Percentiles rank a stretch among this genome's conserved stretches.
Evolutionary conservation across 35 echinoderm and acorn worm genomes (phyloP).

Genomic region (Lytechinus pictus): DNA sequence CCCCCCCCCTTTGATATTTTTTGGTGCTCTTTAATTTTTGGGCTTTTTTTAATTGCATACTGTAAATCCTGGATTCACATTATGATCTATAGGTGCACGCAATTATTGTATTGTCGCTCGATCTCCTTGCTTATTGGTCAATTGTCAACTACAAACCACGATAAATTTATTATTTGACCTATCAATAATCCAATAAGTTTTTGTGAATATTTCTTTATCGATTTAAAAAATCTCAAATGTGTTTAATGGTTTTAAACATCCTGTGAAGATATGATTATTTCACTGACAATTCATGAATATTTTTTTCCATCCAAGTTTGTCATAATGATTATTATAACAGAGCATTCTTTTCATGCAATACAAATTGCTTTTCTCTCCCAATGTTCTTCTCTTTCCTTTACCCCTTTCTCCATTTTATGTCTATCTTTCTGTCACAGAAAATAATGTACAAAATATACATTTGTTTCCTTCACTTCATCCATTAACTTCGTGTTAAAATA

Average conservation of each 20-base stretch:
- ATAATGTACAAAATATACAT: not conserved
- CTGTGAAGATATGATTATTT: too few species aligned
- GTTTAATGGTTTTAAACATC: too few species aligned
- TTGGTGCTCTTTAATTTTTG: too few species aligned
- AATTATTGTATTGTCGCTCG: not conserved
- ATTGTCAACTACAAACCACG: not conserved
- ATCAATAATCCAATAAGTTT: not conserved
- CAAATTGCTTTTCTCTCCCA: too few species aligned
- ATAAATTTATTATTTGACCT: not conserved
- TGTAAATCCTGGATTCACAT: too few species aligned
- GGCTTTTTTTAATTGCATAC: too few species aligned
- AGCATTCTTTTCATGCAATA: too few species aligned
- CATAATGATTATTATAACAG: too few species aligned
- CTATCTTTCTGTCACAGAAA: not conserved
- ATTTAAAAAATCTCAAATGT: not conserved
- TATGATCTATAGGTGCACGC: not conserved
- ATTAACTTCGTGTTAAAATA: not conserved
- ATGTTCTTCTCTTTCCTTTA: not conserved
- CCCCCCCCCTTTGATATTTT: too few species aligned
- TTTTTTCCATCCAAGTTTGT: too few species aligned
- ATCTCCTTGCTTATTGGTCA: not conserved
- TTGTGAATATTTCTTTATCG: not conserved
- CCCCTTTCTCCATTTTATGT: not conserved
- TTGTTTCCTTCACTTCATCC: conserved; percentile 1
- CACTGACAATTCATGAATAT: too few species aligned